phyloP scores from a whole-genome alignment of 1,140 invertebrate genomes.

The Cotesia glomerata region DNA sequence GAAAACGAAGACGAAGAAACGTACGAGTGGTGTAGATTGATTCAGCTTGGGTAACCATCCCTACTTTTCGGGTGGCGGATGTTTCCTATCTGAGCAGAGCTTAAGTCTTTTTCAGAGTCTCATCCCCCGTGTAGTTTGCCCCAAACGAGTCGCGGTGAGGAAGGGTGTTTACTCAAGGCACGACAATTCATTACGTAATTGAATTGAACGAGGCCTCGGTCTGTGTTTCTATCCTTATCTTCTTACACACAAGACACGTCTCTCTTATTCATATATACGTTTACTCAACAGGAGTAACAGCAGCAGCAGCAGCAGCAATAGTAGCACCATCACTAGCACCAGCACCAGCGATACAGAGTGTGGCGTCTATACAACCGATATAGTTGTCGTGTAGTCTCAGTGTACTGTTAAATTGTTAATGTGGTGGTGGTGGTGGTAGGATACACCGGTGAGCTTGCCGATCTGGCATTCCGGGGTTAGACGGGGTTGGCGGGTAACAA shows the following conservation, averaged over 20 bases:
- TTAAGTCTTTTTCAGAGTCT: too few species aligned
- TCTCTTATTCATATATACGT: constrained; percentile 3
- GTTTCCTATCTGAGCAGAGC: too few species aligned
- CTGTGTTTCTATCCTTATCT: constrained; percentile 12
- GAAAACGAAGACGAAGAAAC: too few species aligned
- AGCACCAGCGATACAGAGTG: too few species aligned
- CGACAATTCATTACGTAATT: constrained; percentile 65
- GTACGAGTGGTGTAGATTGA: not conserved
- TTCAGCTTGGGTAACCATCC: not conserved
- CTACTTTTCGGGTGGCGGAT: not conserved
- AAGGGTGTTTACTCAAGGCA: constrained; percentile 63
- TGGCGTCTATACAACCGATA: too few species aligned
- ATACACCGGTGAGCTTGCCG: constrained; percentile 2
- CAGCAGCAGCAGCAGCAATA: too few species aligned
- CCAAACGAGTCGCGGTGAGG: constrained; percentile 51
- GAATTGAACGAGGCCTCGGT: constrained; percentile 59
- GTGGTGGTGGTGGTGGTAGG: not conserved
- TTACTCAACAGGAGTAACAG: not conserved
- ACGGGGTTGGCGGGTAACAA: not conserved
- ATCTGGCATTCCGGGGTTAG: not conserved
- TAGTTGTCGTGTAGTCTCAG: too few species aligned
- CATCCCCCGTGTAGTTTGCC: constrained; percentile 25
- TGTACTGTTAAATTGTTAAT: too few species aligned
- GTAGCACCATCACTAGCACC: not conserved
- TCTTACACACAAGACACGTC: not conserved